These are phyloP conservation scores for Streptopelia turtur DNA, from an alignment of 2,797 vertebrate genomes.

Conservation along the genomic window DNA sequence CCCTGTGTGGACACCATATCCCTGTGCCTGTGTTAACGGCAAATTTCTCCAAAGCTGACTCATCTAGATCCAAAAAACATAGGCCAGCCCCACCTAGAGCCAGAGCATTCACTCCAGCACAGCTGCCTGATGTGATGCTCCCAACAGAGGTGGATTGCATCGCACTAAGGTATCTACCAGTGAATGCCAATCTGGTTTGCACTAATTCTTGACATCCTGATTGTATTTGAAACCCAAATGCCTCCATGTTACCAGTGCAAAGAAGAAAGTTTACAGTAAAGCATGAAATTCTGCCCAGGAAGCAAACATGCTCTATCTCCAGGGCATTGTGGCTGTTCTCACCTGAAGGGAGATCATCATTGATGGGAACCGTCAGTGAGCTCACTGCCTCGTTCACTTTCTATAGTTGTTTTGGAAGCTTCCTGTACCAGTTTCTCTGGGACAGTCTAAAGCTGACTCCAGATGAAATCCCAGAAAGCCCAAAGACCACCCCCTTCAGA, in stretches of 20 bases:
- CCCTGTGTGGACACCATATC: neutral
- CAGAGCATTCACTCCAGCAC: neutral
- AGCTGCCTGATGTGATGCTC: neutral
- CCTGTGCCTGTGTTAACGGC: neutral
- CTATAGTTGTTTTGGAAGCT: neutral
- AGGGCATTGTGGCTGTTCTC: neutral
- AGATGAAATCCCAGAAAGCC: neutral
- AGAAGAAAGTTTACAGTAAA: neutral
- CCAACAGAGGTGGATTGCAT: neutral
- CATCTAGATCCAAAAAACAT: neutral
- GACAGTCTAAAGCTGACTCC: neutral
- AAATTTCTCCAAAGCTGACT: neutral
- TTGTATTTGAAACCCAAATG: neutral
- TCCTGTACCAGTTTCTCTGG: neutral
- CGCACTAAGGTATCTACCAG: fast-evolving
- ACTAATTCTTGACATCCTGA: neutral
- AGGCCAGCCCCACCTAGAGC: neutral
- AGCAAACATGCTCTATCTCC: neutral
- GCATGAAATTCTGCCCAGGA: neutral
- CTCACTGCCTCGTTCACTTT: neutral
- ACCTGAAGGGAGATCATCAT: neutral
- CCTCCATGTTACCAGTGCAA: neutral
- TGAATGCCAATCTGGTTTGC: neutral
- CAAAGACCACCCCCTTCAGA: neutral
- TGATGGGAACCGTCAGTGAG: neutral